phyloP scores from a whole-genome alignment of 1,140 invertebrate genomes.

The Triops cancriformis region DNA sequence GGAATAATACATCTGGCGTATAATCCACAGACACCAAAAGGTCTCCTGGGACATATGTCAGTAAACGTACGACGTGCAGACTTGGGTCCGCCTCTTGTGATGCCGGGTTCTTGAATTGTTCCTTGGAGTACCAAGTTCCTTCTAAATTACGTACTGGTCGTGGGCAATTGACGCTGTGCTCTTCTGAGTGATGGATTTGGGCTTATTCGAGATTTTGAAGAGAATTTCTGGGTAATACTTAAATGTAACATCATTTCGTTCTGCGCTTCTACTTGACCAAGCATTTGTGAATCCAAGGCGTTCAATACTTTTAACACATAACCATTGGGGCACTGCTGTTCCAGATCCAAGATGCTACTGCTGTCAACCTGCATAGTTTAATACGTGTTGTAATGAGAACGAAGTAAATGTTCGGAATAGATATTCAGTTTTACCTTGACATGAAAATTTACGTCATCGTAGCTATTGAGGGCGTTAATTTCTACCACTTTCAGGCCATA shows the following conservation, averaged over 20 bases:
- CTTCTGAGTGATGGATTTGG: neutral
- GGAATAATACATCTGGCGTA: slow-evolving; percentile 52
- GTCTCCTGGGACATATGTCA: slow-evolving; percentile 62
- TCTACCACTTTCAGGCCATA: slow-evolving; percentile 59
- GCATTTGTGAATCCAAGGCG: slow-evolving; percentile 61
- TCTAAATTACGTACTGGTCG: neutral
- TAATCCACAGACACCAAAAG: slow-evolving; percentile 51
- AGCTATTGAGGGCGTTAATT: slow-evolving; percentile 60
- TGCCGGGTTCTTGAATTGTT: neutral
- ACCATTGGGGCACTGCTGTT: slow-evolving; percentile 41
- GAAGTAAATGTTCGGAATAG: neutral
- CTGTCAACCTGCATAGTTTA: slow-evolving; percentile 27
- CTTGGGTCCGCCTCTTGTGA: neutral
- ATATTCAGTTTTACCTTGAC: slow-evolving; percentile 36
- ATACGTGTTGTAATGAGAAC: neutral
- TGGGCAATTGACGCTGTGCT: neutral
- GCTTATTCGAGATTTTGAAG: slow-evolving; percentile 24
- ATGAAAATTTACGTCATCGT: slow-evolving; percentile 72
- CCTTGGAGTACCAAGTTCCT: neutral
- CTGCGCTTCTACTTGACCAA: slow-evolving; percentile 57
- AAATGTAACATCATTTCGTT: slow-evolving; percentile 58
- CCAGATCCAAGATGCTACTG: slow-evolving; percentile 34
- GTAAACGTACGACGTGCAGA: slow-evolving; percentile 56
- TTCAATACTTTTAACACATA: slow-evolving; percentile 77
- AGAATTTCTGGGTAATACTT: slow-evolving; percentile 39